Conservation (phyloP, 2,113 vertebrate species). For the Microtus ochrogaster region DNA sequence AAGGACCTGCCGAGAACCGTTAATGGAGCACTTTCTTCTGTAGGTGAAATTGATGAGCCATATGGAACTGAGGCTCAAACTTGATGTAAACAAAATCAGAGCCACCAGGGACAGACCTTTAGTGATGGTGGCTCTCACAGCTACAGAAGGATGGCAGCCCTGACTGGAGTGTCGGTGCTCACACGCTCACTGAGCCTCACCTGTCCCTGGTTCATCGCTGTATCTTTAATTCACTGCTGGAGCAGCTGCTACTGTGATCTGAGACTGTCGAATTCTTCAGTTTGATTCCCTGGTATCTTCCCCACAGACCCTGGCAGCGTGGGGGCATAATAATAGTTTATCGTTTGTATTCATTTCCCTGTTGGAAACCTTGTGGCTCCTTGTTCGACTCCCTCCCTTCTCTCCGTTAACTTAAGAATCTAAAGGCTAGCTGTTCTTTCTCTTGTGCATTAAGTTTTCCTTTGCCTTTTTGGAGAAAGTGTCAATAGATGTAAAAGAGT, state of each 20-base stretch:
- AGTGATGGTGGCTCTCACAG: not conserved
- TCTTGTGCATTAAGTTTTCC: not conserved
- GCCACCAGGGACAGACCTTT: not conserved
- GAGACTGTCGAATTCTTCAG: not conserved
- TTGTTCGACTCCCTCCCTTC: not conserved
- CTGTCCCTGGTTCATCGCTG: not conserved
- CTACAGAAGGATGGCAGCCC: not conserved
- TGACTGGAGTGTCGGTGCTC: accelerated
- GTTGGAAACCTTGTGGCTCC: constrained; percentile 2
- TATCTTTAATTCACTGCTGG: not conserved
- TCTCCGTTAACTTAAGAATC: not conserved
- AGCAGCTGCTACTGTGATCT: not conserved
- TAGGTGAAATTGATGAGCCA: not conserved
- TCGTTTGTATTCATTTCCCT: not conserved
- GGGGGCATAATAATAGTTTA: not conserved
- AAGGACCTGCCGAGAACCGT: not conserved
- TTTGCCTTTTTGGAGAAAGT: not conserved
- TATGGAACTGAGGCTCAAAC: constrained; percentile 9
- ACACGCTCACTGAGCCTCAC: not conserved
- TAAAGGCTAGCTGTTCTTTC: not conserved
- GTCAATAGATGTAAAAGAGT: constrained; percentile 9
- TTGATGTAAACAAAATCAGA: not conserved
- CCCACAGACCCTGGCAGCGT: too few relatives aligned
- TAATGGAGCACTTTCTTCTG: not conserved
- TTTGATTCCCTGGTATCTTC: not conserved